Conservation (phyloP, 2,797 vertebrate species). For the Phrynocephalus guinanensis region DNA sequence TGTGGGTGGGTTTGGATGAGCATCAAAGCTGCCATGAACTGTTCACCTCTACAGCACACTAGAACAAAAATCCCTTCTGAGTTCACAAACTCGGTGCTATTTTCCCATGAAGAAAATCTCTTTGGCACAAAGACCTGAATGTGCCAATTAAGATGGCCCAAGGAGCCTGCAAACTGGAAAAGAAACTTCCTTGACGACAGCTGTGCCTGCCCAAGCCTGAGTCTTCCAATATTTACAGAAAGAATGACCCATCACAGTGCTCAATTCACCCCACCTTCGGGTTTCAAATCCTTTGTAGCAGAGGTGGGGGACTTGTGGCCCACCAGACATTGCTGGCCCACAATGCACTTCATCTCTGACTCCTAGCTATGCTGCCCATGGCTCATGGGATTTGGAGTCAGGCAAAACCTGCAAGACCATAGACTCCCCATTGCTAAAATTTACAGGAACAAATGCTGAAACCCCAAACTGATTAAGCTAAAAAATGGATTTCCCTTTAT, state of each 20-base stretch:
- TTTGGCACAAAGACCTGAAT: slow-evolving; percentile 68
- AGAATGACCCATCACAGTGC: neutral
- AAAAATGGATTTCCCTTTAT: neutral
- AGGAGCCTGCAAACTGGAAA: slow-evolving; percentile 37
- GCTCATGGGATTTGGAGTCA: neutral
- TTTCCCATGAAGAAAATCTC: slow-evolving; percentile 71
- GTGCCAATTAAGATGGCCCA: slow-evolving; percentile 64
- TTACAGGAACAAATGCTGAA: neutral
- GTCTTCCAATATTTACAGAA: slow-evolving; percentile 13
- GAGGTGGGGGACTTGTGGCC: neutral
- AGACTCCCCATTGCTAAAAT: neutral
- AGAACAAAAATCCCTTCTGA: slow-evolving; percentile 68
- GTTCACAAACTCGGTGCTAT: slow-evolving; percentile 62
- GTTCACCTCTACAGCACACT: slow-evolving; percentile 69
- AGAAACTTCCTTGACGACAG: slow-evolving; percentile 57
- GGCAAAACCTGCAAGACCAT: neutral
- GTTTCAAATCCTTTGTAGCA: neutral
- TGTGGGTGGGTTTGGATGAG: slow-evolving; percentile 67
- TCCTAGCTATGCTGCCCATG: neutral
- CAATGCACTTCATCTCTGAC: neutral
- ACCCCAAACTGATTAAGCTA: neutral
- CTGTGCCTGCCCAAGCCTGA: slow-evolving; percentile 30
- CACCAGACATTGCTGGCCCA: neutral
- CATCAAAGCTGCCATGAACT: slow-evolving; percentile 73
- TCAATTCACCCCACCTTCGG: neutral